phyloP scores from a whole-genome alignment of 2,888 invertebrate species.

The Shargacucullia verbasci region DNA sequence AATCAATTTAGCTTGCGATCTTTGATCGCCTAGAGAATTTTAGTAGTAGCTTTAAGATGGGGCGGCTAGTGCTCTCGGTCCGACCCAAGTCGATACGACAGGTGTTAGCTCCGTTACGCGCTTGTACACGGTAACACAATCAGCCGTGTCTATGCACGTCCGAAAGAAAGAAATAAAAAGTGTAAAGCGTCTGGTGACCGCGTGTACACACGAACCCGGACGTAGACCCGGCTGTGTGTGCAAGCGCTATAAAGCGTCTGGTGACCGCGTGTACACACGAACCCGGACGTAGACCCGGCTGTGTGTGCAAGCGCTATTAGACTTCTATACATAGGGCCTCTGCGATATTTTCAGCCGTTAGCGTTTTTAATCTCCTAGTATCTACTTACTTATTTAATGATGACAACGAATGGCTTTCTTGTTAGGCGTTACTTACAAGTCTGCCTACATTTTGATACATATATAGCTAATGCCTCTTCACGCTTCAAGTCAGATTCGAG shows the following conservation, averaged over 20 bases:
- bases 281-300: slow-evolving; percentile 1
- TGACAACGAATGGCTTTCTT: slow-evolving; percentile 74
- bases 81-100: slow-evolving; percentile 53
- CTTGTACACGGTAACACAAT: slow-evolving; percentile 35
- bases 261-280: slow-evolving; percentile 6
- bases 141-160: slow-evolving; percentile 1
- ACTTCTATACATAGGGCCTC: slow-evolving; percentile 59
- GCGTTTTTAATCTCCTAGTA: slow-evolving; percentile 70
- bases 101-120: slow-evolving; percentile 45
- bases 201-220: slow-evolving; percentile 4
- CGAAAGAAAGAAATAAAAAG: background rate
- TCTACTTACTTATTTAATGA: slow-evolving; percentile 65
- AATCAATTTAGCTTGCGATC: slow-evolving; percentile 87
- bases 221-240: slow-evolving; percentile 11
- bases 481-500: slow-evolving; percentile 73
- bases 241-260: no score
- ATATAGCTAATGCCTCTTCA: slow-evolving; percentile 64
- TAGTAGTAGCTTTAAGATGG: slow-evolving; percentile 87
- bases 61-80: slow-evolving; percentile 84
- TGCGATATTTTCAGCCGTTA: slow-evolving; percentile 67
- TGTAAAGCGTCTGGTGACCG: no score
- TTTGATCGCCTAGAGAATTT: slow-evolving; percentile 86
- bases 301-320: slow-evolving; percentile 40
- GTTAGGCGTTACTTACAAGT: slow-evolving; percentile 53
- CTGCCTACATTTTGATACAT: slow-evolving; percentile 65